Base-by-base conservation (phyloP, 2,888 invertebrate genomes). In the Hylaea fasciaria region DNA sequence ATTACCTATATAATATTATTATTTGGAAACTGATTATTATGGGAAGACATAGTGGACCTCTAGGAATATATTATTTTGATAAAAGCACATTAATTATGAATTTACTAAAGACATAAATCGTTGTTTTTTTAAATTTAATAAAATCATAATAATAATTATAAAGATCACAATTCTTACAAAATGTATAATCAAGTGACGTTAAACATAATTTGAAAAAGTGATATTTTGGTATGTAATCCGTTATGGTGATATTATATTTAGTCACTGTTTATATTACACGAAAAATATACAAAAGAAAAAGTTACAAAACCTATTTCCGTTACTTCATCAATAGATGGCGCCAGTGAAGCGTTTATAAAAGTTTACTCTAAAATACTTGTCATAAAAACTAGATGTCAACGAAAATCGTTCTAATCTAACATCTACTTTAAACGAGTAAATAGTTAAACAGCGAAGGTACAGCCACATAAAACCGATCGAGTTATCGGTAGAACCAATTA, bases 291-390 rank as follows among this genome's bases (percentile, higher is more conserved):
- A 13, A 29, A 40, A 13, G 7, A 17, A 14, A 32, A 22, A 22
- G 14, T 50, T 62, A 57, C 49, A 46, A 52, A 66, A 66, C 39
- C 61, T 70, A 72, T 56, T 72, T 66, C 58, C 53, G 68, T 72
- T 74, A 74, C 68, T 60, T 74, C 75, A 69, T 73, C 73, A 68
- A 70, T 71, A 76, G 74, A 76, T 79, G 76, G 76, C 77, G 69
- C 49, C 16, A 67, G 66, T 62, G 61, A 68, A 66, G 63, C 66
- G 49, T 51, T 65, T 70, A 66, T 66, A 66, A 70, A 69, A 70
- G 50, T 65, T 37, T 45, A 37, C 22, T 51, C 45, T 49, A 54
- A 49, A 49, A 53, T 60, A 49, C 40, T 56, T 22, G 22, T 53
- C 55, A 45, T 52, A 59, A 55, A 53, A 40, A 50, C 44, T 51